phyloP scores from a whole-genome alignment of 2,888 invertebrate species.

The Cephalotes varians region DNA sequence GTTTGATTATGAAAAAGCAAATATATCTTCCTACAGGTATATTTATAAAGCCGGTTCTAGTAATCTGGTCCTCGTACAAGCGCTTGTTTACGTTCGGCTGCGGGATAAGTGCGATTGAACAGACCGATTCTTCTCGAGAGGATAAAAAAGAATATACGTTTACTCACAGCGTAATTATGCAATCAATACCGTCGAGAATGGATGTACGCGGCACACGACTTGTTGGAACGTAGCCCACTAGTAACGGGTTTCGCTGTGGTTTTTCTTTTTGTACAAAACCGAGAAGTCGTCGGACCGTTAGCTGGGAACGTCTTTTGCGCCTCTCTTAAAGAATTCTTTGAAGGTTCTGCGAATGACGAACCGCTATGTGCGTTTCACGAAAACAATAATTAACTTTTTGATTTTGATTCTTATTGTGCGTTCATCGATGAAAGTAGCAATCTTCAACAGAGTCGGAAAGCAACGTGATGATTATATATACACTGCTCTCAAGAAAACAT shows the following conservation, averaged over 20 bases:
- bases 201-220: conserved; percentile 65
- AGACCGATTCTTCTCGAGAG: background rate
- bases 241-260: conserved; percentile 80
- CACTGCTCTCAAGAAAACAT: background rate
- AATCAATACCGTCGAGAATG: conserved; percentile 60
- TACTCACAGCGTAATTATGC: conserved; percentile 67
- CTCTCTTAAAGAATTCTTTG: conserved; percentile 25
- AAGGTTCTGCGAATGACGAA: conserved; percentile 43
- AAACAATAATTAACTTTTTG: conserved; percentile 30
- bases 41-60: conserved; percentile 69
- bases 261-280: conserved; percentile 80
- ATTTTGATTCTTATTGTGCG: background rate
- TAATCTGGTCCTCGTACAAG: conserved; percentile 56
- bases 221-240: conserved; percentile 78
- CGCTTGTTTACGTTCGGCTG: conserved; percentile 56
- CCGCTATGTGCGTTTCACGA: conserved; percentile 42
- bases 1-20: conserved; percentile 57
- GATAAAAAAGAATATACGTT: conserved; percentile 49
- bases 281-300: conserved; percentile 82
- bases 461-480: background rate
- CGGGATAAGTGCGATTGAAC: conserved; percentile 46
- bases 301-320: conserved; percentile 62
- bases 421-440: background rate
- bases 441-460: background rate
- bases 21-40: conserved; percentile 60